These are phyloP conservation scores for Jaculus jaculus DNA, from an alignment of 2,113 vertebrate genomes.

Conservation along the genomic window DNA sequence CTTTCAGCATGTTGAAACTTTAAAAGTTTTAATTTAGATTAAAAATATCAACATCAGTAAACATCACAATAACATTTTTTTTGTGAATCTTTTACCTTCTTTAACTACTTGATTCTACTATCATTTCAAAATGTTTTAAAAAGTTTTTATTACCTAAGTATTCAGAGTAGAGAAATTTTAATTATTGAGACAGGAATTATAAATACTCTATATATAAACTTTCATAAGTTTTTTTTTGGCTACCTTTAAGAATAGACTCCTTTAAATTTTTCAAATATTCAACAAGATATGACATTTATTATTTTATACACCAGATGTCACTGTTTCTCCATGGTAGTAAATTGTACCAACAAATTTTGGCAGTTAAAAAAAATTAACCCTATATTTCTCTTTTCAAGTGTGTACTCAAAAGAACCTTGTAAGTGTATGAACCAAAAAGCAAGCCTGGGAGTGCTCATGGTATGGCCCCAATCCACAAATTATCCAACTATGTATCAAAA, in stretches of 20 bases:
- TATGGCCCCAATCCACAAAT: not conserved
- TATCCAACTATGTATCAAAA: not conserved
- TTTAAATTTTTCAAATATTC: not conserved
- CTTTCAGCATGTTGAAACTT: not conserved
- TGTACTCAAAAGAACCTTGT: not conserved
- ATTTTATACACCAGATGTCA: constrained; percentile 80
- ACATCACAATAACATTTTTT: constrained; percentile 66
- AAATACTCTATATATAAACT: not conserved
- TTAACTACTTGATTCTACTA: constrained; percentile 68
- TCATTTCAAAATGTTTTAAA: constrained; percentile 43
- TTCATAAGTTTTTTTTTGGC: not conserved
- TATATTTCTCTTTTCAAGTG: constrained; percentile 16
- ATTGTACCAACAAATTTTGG: constrained; percentile 76
- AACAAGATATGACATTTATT: constrained; percentile 47
- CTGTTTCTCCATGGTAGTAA: constrained; percentile 64
- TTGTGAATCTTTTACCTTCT: constrained; percentile 61
- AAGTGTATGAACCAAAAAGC: not conserved
- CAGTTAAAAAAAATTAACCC: constrained; percentile 72
- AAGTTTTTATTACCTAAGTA: not conserved
- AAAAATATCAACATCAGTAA: constrained; percentile 45
- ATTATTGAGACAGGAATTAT: not conserved
- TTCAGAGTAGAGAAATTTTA: not conserved
- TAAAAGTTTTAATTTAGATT: constrained; percentile 29
- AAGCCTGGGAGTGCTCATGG: not conserved
- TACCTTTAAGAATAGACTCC: not conserved